Base-by-base conservation (phyloP, 2,113 vertebrate species). In the Aramus guarauna region DNA sequence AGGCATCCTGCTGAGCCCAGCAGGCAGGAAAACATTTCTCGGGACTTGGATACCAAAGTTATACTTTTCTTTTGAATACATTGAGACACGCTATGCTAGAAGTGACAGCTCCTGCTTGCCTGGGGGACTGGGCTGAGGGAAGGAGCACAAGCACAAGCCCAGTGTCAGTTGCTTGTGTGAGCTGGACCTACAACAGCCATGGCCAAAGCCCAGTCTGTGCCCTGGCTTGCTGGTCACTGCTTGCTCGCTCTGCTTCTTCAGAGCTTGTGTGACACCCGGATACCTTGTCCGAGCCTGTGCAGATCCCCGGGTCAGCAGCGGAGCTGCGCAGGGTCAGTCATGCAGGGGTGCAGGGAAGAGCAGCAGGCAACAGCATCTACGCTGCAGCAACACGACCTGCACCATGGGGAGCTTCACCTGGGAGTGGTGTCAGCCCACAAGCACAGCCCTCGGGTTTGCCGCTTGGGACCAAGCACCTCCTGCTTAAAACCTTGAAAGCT, bases 401-500 rank as follows among this genome's bases (percentile, higher is more conserved):
- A 12, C 55, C 39, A 27, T 1, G 23, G 39, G 22, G 39, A 52
- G 19, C 13, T 26, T 45, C 32, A 3, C 9, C 17, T 27, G 32
- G 8, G 23, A 58, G 39, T 1, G 4, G 53, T 23, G 20, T n/a
- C 23, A 26, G 21, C 21, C 36, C 4, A 0, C 52, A 41, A 55
- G 37, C 12, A 14, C 29, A 23, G 29, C 36, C 53, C 39, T 43
- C 1, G 4, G 39, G 23, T 43, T 45, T n/a, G 30, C 30, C 7
- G 4, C 39, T 6, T 21, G 32, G 39, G 30, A 43, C 5, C 8
- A 36, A 47, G 32, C 17, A 4, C 41, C 24, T 75, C 53, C 32
- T 58, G 18, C 39, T 45, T 45, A 12, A 45, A 27, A 45, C 32
- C 39, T 12, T 12, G 72, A 29, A 20, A 36, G 55, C 32, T 59